Evolutionary conservation across 2,888 invertebrate genomes (phyloP).

Genomic region (Temnothorax ravouxi): DNA sequence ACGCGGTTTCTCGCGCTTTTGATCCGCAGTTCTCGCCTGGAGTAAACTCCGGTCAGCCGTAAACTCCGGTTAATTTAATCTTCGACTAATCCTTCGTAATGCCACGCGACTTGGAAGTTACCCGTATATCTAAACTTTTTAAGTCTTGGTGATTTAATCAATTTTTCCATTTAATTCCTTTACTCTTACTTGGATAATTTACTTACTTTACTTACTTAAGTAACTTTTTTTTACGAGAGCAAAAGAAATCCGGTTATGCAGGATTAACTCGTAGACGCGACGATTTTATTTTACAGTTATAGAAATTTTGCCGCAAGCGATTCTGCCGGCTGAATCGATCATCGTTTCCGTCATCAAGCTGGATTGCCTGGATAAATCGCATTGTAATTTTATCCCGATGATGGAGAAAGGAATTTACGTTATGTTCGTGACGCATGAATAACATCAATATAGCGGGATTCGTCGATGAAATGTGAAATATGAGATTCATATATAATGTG

Average conservation of each 20-base stretch:
- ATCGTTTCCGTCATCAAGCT: no score
- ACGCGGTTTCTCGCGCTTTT: background rate
- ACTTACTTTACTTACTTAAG: background rate
- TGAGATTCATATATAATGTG: background rate
- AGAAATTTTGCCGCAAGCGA: background rate
- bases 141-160: background rate
- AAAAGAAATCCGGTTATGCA: background rate
- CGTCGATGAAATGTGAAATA: background rate
- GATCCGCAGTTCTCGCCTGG: background rate
- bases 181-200: background rate
- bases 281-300: background rate
- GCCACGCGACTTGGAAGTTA: background rate
- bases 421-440: background rate
- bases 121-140: background rate
- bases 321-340: background rate
- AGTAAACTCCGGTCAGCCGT: background rate
- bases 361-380: background rate
- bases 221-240: background rate
- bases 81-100: background rate
- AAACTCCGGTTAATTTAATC: background rate
- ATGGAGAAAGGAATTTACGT: background rate
- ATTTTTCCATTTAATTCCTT: background rate
- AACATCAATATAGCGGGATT: background rate
- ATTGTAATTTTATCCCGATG: slow-evolving; percentile 2
- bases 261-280: background rate